phyloP scores from a whole-genome alignment of 2,113 vertebrate species.

The Stegostoma tigrinum region DNA sequence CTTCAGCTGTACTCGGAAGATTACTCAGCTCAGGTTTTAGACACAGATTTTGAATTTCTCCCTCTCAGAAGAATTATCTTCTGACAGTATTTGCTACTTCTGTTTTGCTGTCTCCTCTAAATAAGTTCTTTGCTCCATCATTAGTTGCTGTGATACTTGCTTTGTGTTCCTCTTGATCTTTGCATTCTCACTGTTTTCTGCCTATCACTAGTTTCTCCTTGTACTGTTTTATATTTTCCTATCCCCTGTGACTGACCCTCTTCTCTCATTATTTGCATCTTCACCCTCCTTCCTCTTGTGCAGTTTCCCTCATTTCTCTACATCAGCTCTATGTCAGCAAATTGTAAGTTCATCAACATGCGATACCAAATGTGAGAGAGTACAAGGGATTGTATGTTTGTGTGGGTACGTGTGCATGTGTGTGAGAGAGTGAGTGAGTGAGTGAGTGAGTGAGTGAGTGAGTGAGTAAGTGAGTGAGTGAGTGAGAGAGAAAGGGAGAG shows the following conservation, averaged over 20 bases:
- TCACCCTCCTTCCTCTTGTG: neutral
- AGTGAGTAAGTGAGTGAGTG: too few relatives aligned
- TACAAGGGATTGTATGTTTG: too few relatives aligned
- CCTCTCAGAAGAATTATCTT: neutral
- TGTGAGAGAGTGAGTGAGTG: too few relatives aligned
- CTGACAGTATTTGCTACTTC: neutral
- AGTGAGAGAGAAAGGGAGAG: neutral
- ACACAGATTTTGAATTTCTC: neutral
- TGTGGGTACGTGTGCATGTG: too few relatives aligned
- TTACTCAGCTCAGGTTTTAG: neutral
- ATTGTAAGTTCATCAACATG: neutral
- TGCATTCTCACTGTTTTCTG: neutral
- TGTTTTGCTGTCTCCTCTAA: neutral
- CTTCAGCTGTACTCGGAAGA: neutral
- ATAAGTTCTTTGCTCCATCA: neutral
- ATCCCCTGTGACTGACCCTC: too few relatives aligned
- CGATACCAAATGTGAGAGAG: too few relatives aligned
- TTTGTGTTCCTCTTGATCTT: neutral
- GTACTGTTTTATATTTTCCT: neutral
- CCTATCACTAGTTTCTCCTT: neutral
- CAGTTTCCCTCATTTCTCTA: neutral
- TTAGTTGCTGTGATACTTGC: neutral
- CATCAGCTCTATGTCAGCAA: neutral
- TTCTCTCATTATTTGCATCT: neutral
- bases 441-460: too few relatives aligned